Evolutionary conservation across 2,888 invertebrate genomes (phyloP).

Genomic region (Eilema caniola): DNA sequence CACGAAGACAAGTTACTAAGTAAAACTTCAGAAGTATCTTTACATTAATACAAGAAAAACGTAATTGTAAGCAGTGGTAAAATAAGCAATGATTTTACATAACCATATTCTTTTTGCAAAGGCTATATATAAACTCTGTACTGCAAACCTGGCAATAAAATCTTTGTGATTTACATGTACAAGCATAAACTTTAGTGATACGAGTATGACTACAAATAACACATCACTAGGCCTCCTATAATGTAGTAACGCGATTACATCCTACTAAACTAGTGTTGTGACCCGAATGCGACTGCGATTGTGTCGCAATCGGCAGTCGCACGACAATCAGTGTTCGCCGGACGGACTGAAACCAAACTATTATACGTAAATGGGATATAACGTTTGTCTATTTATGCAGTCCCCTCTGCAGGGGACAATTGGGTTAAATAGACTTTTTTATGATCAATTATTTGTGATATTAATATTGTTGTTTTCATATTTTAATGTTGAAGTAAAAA

Average conservation of each 20-base stretch:
- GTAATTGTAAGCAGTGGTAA: no score
- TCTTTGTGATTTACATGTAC: not conserved
- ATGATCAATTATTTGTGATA: not conserved
- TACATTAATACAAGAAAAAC: no score
- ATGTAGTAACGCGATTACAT: slow-evolving; percentile 29
- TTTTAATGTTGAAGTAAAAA: not conserved
- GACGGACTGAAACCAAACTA: slow-evolving; percentile 74
- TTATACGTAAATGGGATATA: slow-evolving; percentile 82
- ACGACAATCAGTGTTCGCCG: slow-evolving; percentile 75
- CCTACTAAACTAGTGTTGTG: slow-evolving; percentile 36
- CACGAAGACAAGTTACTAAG: no score
- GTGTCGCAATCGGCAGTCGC: slow-evolving; percentile 63
- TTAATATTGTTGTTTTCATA: not conserved
- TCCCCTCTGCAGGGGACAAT: slow-evolving; percentile 56
- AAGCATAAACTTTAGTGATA: not conserved
- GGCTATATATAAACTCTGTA: not conserved
- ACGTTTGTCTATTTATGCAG: slow-evolving; percentile 70
- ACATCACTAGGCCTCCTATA: slow-evolving; percentile 7
- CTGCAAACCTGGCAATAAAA: not conserved
- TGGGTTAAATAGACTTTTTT: slow-evolving; percentile 16
- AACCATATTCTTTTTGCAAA: not conserved
- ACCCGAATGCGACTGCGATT: slow-evolving; percentile 44
- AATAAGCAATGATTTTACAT: not conserved
- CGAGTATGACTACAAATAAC: not conserved
- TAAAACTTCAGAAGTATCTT: no score